These are phyloP conservation scores for Tenebrio molitor DNA, from an alignment of 1,140 invertebrate species.

Conservation along the genomic window DNA sequence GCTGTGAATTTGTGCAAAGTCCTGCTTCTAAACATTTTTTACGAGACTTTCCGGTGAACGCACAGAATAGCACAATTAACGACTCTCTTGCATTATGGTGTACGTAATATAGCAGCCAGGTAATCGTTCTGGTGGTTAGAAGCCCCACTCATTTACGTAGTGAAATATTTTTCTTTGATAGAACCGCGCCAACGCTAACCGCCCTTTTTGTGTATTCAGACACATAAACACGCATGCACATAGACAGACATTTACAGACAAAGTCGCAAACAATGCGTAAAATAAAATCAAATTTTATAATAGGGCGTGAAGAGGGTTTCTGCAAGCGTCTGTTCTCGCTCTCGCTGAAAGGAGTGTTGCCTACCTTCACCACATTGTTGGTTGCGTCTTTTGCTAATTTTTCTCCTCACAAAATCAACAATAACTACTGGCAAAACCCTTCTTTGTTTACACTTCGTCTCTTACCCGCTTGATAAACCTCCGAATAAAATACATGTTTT, in stretches of 20 bases:
- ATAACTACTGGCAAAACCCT: background rate
- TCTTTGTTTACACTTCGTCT: background rate
- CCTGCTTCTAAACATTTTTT: no score
- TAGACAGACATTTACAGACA: no score
- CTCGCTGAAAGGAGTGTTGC: no score
- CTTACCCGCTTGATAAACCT: background rate
- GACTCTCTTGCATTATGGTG: constrained; percentile 19
- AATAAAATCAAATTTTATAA: background rate
- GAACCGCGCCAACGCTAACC: background rate
- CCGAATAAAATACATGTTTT: background rate
- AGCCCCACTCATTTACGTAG: background rate
- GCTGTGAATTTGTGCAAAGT: no score
- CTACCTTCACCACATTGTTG: no score
- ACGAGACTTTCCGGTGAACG: background rate
- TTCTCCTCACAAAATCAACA: background rate
- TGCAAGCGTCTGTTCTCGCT: no score
- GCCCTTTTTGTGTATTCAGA: background rate
- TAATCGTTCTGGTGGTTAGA: constrained; percentile 12
- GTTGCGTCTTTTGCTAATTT: no score
- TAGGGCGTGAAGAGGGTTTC: no score
- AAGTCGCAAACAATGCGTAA: no score
- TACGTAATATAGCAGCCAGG: constrained; percentile 16
- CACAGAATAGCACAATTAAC: background rate
- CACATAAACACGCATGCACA: no score
- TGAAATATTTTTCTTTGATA: background rate